Base-by-base conservation (phyloP, 1,140 invertebrate species). In the Brachionus rotundiformis region DNA sequence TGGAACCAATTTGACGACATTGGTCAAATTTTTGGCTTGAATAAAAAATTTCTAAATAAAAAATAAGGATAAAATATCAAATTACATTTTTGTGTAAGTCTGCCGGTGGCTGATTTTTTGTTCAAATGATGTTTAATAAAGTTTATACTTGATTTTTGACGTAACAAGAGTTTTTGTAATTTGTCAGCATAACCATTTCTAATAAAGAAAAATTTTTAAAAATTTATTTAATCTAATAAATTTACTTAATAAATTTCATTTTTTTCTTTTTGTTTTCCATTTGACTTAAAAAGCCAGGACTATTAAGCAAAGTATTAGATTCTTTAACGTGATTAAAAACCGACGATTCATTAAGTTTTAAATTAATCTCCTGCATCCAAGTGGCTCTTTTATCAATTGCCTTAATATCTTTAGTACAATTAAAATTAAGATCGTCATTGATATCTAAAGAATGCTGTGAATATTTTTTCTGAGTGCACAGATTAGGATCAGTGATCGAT, bases 91-190 rank as follows among this genome's bases (percentile, higher is more conserved):
- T 73, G 68, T 36, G 63, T 41, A 1, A 7, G 29, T 33, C 11
- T 29, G 27, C 36, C 63, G 8, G 31, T 2, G 10, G 31, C 63
- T 33, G 27, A 19, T 68, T 68, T 68, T 36, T 73, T 73, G 16
- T 79, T 41, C 19, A 79, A 10, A 59, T 63, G 76, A 79, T 79
- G 76, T 16, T 79, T 79, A 11, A 79, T 63, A 19, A 79, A 59
- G 13, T 54, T 79, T 7, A 79, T 79, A 19, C 47, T 79, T 16
- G 76, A 79, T 36, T 79, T 79, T 13, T 59, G 76, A 27, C 76
- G 27, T 11, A 59, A 31, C n/a, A 79, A n/a, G 5, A 79, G 41
- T 5, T 41, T 79, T 54, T 79, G 23, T 19, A 79, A 19, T 63
- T 27, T 54, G 6, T 79, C 76, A 23, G 47, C 76, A 31, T 79